These are phyloP conservation scores for Hydractinia symbiolongicarpus DNA, from an alignment of 30 jellyfish, hydroid and myxozoan species.

Conservation along the genomic window DNA sequence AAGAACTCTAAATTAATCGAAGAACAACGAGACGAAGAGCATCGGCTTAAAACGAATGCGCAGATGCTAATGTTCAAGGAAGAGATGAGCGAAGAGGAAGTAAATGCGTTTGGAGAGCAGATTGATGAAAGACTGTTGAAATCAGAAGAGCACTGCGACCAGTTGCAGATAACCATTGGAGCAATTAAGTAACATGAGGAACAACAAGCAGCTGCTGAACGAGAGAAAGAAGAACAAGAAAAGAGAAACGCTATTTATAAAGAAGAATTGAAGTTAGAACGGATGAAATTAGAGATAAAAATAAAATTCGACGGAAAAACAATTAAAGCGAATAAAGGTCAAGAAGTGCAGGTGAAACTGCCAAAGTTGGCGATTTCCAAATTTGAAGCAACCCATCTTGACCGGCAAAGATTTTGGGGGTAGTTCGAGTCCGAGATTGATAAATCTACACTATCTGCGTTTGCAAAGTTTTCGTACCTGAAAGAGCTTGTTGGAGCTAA, in stretches of 20 bases:
- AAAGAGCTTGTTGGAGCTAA: slow-evolving; percentile 17
- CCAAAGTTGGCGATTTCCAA: slow-evolving; percentile 36
- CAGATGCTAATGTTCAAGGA: slow-evolving; percentile 15
- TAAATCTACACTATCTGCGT: slow-evolving; percentile 31
- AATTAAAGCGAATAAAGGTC: too few species aligned
- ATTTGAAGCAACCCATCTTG: slow-evolving; percentile 56
- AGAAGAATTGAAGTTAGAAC: neutral
- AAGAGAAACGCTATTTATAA: neutral
- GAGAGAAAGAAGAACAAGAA: neutral
- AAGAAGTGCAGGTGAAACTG: slow-evolving; percentile 19
- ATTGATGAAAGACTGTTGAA: slow-evolving; percentile 17
- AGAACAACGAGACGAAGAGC: slow-evolving; percentile 12
- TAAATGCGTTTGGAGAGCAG: slow-evolving; percentile 9
- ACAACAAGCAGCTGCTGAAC: neutral
- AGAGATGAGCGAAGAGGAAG: slow-evolving; percentile 5
- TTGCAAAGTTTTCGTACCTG: slow-evolving; percentile 34
- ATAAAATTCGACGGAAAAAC: neutral
- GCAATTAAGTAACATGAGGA: neutral
- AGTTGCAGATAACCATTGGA: neutral
- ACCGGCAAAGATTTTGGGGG: slow-evolving; percentile 59
- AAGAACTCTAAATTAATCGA: slow-evolving; percentile 19
- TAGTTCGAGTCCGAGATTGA: slow-evolving; percentile 59
- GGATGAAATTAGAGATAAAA: neutral
- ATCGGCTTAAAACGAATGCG: slow-evolving; percentile 2
- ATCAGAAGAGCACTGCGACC: neutral